Base-by-base conservation (phyloP, 2,888 invertebrate genomes). In the Holacanthella duospinosa region DNA sequence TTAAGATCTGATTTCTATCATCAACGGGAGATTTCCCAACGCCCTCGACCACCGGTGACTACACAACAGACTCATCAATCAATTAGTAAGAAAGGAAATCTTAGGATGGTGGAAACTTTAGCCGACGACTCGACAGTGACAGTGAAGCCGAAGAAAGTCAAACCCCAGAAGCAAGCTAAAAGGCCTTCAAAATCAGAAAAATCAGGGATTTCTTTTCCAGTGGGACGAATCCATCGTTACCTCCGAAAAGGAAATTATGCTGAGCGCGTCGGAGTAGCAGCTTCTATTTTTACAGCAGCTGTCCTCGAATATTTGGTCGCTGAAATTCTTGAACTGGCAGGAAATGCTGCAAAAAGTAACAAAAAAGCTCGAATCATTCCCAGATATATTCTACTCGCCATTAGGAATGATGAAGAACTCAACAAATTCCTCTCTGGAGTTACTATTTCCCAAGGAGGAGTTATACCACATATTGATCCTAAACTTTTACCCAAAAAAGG, bases 301-400 rank as follows among this genome's bases (percentile, higher is more conserved):
- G 58, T 58, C 36, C 16, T 36, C 9, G 58, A 58, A 24, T 58
- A 58, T 24, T 24, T 58, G 36, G 58, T 55, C 12, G 58, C 58
- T 25, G 58, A 58, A 43, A 12, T 36, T 9, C 9, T 43, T 9
- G 43, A 43, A 25, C 16, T 29, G 6, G 16, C 58, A n/a, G 29
- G 58, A n/a, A 36, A 36, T 19, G 58, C 58, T 21, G 58, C 58
- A 4, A 4, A 16, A 12, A 12, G 36, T 3, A 36, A 58, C 12
- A 9, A 24, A 3, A 29, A 24, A 24, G 3, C n/a, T 3, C 29
- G 58, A 3, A 58, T 58, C 36, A 29, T 25, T 58, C 58, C 58
- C n/a, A 29, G 58, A 36, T 36, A 58, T 43, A 24, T 58, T n/a
- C 36, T 19, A 21, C 12, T 36, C 9, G 58, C n/a, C 29, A 58